phyloP scores from a whole-genome alignment of 2,797 vertebrate species.

The Neomorphus geoffroyi region DNA sequence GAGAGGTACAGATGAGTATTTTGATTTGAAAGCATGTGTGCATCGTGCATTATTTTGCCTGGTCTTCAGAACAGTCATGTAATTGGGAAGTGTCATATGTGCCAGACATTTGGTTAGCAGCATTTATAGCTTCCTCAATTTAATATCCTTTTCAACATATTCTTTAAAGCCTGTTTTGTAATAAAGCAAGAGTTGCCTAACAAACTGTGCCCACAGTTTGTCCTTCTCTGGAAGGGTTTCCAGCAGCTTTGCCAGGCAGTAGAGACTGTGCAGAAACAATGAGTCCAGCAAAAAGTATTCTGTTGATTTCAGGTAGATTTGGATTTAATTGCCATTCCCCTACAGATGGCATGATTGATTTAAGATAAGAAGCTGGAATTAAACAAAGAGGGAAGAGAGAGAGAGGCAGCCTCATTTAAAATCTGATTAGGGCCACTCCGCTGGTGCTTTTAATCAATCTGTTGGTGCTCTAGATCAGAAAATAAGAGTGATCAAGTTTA shows the following conservation, averaged over 20 bases:
- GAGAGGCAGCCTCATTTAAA: background rate
- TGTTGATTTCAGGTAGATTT: background rate
- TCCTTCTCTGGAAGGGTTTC: background rate
- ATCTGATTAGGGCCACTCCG: background rate
- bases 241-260: background rate
- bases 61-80: background rate
- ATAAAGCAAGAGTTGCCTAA: background rate
- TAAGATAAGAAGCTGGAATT: constrained; percentile 2
- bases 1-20: background rate
- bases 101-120: background rate
- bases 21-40: background rate
- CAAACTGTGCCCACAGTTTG: background rate
- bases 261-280: background rate
- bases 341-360: background rate
- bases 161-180: background rate
- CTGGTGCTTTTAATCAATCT: background rate
- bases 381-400: background rate
- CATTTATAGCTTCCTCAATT: background rate
- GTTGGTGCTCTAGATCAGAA: background rate
- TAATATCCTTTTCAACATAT: background rate
- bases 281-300: background rate
- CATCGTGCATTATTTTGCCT: background rate
- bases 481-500: background rate
- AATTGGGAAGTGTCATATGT: background rate
- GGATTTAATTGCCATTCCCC: background rate